Evolutionary conservation across 2,797 vertebrate species (phyloP).

Genomic region (Siniperca obscura): DNA sequence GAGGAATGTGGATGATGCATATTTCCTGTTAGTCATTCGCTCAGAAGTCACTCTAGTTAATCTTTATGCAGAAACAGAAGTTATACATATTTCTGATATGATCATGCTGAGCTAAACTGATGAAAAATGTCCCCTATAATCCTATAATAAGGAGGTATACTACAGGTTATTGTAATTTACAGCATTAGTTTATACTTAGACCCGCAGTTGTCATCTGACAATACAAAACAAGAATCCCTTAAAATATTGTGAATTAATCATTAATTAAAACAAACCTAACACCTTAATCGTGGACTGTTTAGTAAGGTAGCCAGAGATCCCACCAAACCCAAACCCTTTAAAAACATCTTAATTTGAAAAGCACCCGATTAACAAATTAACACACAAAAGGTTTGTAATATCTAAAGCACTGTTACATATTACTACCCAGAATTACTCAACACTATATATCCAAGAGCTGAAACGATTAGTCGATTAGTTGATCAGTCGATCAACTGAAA

Average conservation of each 20-base stretch:
- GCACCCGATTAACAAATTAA: not conserved
- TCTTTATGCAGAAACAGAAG: conserved; percentile 14
- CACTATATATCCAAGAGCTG: too few species aligned
- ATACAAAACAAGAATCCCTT: not conserved
- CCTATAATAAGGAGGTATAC: not conserved
- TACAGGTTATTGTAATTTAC: not conserved
- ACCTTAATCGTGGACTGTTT: not conserved
- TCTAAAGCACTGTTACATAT: not conserved
- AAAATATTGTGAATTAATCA: not conserved
- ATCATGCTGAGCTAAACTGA: not conserved
- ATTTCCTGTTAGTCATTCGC: not conserved
- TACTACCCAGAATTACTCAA: not conserved
- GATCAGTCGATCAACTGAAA: too few species aligned
- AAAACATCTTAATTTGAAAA: not conserved
- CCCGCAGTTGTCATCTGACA: not conserved
- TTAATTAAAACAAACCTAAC: not conserved
- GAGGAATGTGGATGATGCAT: not conserved
- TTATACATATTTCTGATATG: not conserved
- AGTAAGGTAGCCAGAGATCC: not conserved
- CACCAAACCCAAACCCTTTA: not conserved
- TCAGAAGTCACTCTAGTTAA: conserved; percentile 6
- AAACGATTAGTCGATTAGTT: too few species aligned
- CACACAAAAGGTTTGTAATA: not conserved
- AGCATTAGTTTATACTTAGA: not conserved
- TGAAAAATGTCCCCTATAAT: not conserved